These are phyloP conservation scores for Tenualosa ilisha DNA, from an alignment of 2,797 vertebrate genomes.

Conservation along the genomic window DNA sequence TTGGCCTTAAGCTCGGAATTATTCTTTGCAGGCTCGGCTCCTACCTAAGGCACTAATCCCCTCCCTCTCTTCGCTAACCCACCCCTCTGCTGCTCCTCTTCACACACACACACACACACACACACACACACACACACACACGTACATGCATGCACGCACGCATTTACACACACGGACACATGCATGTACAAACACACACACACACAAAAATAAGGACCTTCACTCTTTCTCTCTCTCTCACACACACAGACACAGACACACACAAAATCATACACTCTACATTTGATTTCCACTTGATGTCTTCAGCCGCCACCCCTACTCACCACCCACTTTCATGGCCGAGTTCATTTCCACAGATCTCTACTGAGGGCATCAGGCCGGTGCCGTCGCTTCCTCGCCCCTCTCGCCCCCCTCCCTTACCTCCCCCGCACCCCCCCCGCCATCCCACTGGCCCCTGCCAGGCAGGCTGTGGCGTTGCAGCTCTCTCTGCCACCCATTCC, in stretches of 20 bases:
- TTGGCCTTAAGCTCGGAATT: constrained; percentile 96
- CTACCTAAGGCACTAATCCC: constrained; percentile 68
- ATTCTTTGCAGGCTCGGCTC: constrained; percentile 85
- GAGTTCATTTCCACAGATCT: neutral
- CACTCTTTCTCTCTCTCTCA: neutral
- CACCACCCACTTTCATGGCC: neutral
- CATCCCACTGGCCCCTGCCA: constrained; percentile 31
- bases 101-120: neutral
- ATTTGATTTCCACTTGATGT: neutral
- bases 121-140: neutral
- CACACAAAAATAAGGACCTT: neutral
- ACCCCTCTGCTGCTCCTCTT: constrained; percentile 32
- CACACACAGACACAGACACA: constrained; percentile 15
- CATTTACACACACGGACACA: neutral
- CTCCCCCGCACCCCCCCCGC: constrained; percentile 23
- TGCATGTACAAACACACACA: constrained; percentile 13
- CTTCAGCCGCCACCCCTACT: neutral
- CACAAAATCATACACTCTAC: constrained; percentile 4
- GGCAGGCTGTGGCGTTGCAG: neutral
- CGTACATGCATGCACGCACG: neutral
- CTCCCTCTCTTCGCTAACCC: constrained; percentile 49
- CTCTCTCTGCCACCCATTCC: neutral
- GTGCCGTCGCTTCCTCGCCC: neutral
- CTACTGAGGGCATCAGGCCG: constrained; percentile 41
- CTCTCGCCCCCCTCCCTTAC: neutral